These are phyloP conservation scores for Corythaeola cristata DNA, from an alignment of 2,113 vertebrate genomes.

Conservation along the genomic window DNA sequence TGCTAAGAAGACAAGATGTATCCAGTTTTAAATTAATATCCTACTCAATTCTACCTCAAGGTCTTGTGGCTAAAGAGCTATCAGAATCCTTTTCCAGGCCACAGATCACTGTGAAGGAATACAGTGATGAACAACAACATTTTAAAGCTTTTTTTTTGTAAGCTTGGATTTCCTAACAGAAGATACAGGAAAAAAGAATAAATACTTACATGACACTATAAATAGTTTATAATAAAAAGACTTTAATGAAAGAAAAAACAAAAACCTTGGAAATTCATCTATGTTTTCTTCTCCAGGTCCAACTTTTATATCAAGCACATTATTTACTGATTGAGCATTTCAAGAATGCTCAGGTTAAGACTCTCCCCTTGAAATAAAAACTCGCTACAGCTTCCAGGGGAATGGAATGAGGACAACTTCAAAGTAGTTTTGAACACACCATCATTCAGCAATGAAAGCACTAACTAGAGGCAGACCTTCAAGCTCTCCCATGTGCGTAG, in stretches of 20 bases:
- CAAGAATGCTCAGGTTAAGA: background rate
- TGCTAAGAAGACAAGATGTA: background rate
- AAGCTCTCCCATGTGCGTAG: background rate
- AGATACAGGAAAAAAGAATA: accelerated
- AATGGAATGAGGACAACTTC: background rate
- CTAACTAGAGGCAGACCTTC: background rate
- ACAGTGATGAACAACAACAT: background rate
- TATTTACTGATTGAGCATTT: background rate
- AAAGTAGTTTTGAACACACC: background rate
- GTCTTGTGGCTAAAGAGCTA: background rate
- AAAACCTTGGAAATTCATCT: background rate
- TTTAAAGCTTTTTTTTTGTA: background rate
- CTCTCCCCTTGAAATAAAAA: background rate
- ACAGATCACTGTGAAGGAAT: background rate
- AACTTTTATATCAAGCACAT: background rate
- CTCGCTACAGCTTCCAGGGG: background rate
- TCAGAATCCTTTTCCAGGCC: background rate
- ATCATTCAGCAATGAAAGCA: background rate
- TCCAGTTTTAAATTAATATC: background rate
- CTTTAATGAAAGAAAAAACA: background rate
- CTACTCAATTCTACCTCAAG: background rate
- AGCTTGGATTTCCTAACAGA: background rate
- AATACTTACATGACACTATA: background rate
- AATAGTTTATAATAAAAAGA: background rate
- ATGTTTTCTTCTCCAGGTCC: background rate